Evolutionary conservation across 1,140 invertebrate genomes (phyloP).

Genomic region (Drosophila arizonae): DNA sequence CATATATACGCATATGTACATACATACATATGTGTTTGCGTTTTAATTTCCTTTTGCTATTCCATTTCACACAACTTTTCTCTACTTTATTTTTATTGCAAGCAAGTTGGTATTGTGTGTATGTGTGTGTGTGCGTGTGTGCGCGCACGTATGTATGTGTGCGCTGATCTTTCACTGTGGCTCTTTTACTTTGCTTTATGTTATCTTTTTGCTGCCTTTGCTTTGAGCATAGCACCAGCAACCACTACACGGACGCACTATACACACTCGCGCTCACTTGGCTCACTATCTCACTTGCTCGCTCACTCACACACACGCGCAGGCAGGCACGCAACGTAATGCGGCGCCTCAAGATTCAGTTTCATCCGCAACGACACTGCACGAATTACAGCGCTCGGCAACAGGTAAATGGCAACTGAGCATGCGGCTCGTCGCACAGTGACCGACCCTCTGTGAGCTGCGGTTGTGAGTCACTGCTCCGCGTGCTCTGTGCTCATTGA

Average conservation of each 20-base stretch:
- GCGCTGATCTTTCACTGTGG: constrained; percentile 68
- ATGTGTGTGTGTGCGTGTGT: constrained; percentile 25
- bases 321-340: constrained; percentile 68
- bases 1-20: neutral
- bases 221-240: constrained; percentile 43
- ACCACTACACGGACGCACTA: constrained; percentile 17
- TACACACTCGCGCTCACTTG: constrained; percentile 2
- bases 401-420: constrained; percentile 77
- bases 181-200: constrained; percentile 64
- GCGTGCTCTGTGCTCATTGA: constrained; percentile 19
- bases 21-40: constrained; percentile 12
- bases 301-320: constrained; percentile 39
- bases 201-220: constrained; percentile 69
- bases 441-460: constrained; percentile 5
- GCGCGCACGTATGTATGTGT: constrained; percentile 27
- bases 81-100: constrained; percentile 76
- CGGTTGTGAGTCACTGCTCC: neutral
- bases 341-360: constrained; percentile 64
- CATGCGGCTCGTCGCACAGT: neutral
- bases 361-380: constrained; percentile 68
- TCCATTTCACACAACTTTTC: constrained; percentile 64
- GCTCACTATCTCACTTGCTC: constrained; percentile 15
- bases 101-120: constrained; percentile 49
- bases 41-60: constrained; percentile 51
- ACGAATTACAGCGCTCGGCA: constrained; percentile 60